phyloP scores from a whole-genome alignment of 2,113 vertebrate genomes.

The Taxidea taxus region DNA sequence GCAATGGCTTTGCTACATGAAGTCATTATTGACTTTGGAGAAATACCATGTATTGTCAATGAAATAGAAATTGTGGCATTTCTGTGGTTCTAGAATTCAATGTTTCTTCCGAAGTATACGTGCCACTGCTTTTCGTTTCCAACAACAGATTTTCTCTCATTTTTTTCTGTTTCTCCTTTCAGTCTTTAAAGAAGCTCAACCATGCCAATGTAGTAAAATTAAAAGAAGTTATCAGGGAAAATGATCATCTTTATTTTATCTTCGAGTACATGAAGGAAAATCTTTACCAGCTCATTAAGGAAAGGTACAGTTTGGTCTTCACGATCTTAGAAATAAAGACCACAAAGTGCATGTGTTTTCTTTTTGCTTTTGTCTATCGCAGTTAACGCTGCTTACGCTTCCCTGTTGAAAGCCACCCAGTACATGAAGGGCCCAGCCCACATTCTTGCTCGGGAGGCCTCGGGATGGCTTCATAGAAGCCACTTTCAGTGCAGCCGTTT shows the following conservation, averaged over 20 bases:
- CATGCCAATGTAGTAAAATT: constrained; percentile 89
- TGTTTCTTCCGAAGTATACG: not conserved
- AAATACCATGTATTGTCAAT: not conserved
- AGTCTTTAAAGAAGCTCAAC: constrained; percentile 90
- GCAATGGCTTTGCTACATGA: not conserved
- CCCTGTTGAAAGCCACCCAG: not conserved
- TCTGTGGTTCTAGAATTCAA: not conserved
- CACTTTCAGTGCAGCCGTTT: not conserved
- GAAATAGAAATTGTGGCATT: not conserved
- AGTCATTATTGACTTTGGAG: not conserved
- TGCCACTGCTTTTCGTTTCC: not conserved
- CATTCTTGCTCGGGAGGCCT: not conserved
- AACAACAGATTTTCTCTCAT: not conserved
- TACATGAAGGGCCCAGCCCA: not conserved
- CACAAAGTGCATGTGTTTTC: not conserved
- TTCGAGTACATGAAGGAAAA: constrained; percentile 93
- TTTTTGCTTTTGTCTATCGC: not conserved
- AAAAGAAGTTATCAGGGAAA: constrained; percentile 91
- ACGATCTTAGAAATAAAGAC: not conserved
- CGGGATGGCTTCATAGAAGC: not conserved
- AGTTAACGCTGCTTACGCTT: not conserved
- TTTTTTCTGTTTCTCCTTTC: constrained; percentile 46
- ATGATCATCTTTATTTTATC: constrained; percentile 89
- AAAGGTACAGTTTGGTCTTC: constrained; percentile 80
- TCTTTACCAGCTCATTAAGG: constrained; percentile 90